Evolutionary conservation across 2,888 invertebrate genomes (phyloP).

Genomic region (Heliconius aoede): DNA sequence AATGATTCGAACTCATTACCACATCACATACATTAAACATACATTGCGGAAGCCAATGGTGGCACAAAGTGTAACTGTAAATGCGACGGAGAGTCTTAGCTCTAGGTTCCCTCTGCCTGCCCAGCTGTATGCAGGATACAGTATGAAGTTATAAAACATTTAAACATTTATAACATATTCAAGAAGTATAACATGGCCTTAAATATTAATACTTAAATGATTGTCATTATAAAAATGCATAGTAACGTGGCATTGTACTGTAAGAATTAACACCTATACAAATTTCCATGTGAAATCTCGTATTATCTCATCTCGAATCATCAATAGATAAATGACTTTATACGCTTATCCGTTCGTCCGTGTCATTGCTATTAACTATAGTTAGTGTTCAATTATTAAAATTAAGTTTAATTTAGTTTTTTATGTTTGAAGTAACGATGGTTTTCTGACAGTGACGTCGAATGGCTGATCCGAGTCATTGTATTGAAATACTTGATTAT

Average conservation of each 20-base stretch:
- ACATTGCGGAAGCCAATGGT: no score
- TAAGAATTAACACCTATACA: conserved; percentile 55
- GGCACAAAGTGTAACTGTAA: no score
- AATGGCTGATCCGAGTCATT: not conserved
- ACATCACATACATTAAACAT: no score
- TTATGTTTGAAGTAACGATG: not conserved
- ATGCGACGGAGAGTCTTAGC: no score
- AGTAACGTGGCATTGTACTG: conserved; percentile 61
- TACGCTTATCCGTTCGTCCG: conserved; percentile 43
- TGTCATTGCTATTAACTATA: conserved; percentile 36
- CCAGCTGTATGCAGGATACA: not conserved
- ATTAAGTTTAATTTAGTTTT: conserved; percentile 8
- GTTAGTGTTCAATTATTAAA: conserved; percentile 24
- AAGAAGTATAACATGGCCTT: conserved; percentile 5
- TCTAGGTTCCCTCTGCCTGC: not conserved
- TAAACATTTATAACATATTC: not conserved
- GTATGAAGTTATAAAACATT: not conserved
- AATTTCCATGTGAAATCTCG: conserved; percentile 44
- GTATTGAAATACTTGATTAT: not conserved
- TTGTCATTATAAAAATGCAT: conserved; percentile 56
- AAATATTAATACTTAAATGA: conserved; percentile 40
- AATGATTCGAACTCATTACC: not conserved
- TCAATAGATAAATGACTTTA: conserved; percentile 52
- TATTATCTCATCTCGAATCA: conserved; percentile 50
- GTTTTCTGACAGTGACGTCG: not conserved